phyloP scores from a whole-genome alignment of 2,797 vertebrate genomes.

The Typhlichthys eigenmanni region DNA sequence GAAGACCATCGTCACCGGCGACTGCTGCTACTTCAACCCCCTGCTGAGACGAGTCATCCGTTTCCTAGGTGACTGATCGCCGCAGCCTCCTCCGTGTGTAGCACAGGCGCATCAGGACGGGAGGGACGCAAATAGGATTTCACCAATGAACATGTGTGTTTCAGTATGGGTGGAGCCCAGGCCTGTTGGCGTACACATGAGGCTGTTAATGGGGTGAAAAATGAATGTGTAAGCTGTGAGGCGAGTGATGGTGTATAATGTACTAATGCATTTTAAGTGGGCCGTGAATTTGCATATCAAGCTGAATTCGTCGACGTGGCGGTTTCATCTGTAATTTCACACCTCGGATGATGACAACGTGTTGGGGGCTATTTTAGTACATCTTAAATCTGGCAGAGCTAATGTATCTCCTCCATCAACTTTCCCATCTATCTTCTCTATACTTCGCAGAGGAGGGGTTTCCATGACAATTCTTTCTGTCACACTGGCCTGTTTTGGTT shows the following conservation, averaged over 20 bases:
- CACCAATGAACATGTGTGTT: constrained; percentile 4
- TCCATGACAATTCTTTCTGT: too few species aligned
- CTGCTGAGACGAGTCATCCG: constrained; percentile 84
- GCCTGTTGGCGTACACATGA: neutral
- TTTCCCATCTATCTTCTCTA: too few species aligned
- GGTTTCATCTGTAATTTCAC: constrained; percentile 46
- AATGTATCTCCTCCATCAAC: too few species aligned
- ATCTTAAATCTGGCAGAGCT: neutral
- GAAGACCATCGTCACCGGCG: constrained; percentile 84
- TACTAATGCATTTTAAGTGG: constrained; percentile 47
- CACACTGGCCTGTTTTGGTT: too few species aligned
- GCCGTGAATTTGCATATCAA: constrained; percentile 41
- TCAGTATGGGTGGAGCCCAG: constrained; percentile 4
- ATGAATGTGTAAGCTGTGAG: constrained; percentile 24
- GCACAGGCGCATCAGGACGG: neutral
- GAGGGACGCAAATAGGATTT: constrained; percentile 2
- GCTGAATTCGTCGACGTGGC: constrained; percentile 35
- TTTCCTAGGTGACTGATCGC: constrained; percentile 78
- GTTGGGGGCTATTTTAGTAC: constrained; percentile 46
- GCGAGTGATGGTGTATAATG: constrained; percentile 26
- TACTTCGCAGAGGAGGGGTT: too few species aligned
- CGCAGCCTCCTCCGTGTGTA: too few species aligned
- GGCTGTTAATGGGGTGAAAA: constrained; percentile 46
- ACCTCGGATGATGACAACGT: constrained; percentile 56
- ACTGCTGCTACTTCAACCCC: constrained; percentile 89